Conservation (phyloP, 2,797 vertebrate genomes). For the Nyctibius grandis region DNA sequence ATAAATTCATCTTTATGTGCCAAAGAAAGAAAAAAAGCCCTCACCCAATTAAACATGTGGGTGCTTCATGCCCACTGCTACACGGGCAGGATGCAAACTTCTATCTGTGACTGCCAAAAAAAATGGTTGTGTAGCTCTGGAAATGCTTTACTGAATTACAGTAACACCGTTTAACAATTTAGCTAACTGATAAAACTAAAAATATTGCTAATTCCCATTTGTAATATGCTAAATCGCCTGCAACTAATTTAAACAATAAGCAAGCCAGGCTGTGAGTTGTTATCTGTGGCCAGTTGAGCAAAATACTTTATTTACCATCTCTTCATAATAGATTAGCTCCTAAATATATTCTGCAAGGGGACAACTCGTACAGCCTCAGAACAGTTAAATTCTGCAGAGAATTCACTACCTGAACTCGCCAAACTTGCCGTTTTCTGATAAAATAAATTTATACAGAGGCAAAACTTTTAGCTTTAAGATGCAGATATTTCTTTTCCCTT, state of each 20-base stretch:
- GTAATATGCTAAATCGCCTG: background rate
- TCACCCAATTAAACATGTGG: background rate
- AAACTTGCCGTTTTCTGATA: background rate
- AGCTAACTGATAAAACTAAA: background rate
- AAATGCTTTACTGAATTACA: constrained; percentile 29
- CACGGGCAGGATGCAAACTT: background rate
- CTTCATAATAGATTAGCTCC: background rate
- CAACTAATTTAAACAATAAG: background rate
- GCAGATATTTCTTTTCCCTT: background rate
- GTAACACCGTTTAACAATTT: background rate
- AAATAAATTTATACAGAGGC: background rate
- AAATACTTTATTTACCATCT: background rate
- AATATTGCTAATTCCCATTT: background rate
- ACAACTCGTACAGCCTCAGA: background rate
- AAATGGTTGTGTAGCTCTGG: background rate
- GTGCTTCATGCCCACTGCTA: background rate
- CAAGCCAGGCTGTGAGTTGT: background rate
- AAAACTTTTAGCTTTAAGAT: background rate
- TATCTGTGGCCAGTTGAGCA: background rate
- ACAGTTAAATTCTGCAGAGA: background rate
- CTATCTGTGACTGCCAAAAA: background rate
- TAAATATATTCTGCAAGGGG: background rate
- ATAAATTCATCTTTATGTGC: background rate
- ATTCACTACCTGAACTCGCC: background rate
- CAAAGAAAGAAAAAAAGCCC: background rate